Base-by-base conservation (phyloP, 2,113 vertebrate genomes). In the Siphamia tubifer region DNA sequence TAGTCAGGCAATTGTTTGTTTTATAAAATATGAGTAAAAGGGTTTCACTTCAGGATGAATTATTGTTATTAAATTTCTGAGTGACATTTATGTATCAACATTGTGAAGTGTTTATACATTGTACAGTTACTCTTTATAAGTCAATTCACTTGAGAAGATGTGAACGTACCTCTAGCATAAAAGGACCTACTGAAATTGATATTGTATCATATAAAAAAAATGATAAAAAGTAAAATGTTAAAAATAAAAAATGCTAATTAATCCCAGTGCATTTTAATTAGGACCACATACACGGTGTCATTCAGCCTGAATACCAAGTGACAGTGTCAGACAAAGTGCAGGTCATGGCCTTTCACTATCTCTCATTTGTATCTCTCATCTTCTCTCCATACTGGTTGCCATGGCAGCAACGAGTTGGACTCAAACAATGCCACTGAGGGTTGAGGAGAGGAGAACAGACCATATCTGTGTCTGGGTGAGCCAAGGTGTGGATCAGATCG, bases 361-460 rank as follows among this genome's bases (percentile, higher is more conserved):
- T 83, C 75, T 77, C 73, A 67, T 83, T 83, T 77, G 48, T 83
- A 72, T 77, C 64, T 77, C 64, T 55, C 71, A 38, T 74, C 65
- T 68, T 65, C 31, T 74, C 68, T 70, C 70, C 27, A 54, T 52
- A 69, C 20, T 16, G 60, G 84, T 90, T 87, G 42, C 85, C 85
- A 89, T 91, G 82, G 81, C 82, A 88, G 82, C 89, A 79, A 65
- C 43, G 75, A 79, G 74, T 77, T 70, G 35, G 74, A 76, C 61
- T 87, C 84, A 90, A 86, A 90, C 87, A 87, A 83, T 81, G 78
- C 65, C 36, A 55, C 47, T 6, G 54, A 79, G 61, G 63, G 71
- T 69, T 66, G 76, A 76, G 12, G 23, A 73, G 51, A 63, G 60
- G 64, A 72, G 45, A 68, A 65, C 21, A n/a, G 9, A 53, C 35